These are phyloP conservation scores for Karalla daura DNA, from an alignment of 2,797 vertebrate species.

Conservation along the genomic window DNA sequence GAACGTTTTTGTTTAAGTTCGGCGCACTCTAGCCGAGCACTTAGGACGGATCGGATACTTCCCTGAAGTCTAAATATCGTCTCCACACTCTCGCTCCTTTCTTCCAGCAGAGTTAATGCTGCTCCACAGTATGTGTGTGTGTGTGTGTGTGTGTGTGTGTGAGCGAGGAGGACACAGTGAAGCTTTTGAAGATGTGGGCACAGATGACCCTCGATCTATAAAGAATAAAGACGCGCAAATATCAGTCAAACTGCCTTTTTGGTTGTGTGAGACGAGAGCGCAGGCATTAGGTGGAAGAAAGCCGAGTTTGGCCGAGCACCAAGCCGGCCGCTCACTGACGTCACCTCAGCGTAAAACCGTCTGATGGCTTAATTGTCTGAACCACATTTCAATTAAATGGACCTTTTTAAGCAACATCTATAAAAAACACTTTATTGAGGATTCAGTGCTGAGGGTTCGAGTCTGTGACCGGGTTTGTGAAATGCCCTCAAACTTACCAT, in stretches of 20 bases:
- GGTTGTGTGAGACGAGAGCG: slow-evolving; percentile 6
- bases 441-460: no score
- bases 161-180: background rate
- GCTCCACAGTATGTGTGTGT: background rate
- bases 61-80: slow-evolving; percentile 42
- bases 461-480: no score
- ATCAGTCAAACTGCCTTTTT: background rate
- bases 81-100: slow-evolving; percentile 15
- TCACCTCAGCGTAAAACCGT: slow-evolving; percentile 27
- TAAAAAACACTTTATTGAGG: no score
- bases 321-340: slow-evolving; percentile 16
- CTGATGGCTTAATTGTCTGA: slow-evolving; percentile 11
- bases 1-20: slow-evolving; percentile 40
- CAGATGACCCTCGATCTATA: background rate
- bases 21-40: slow-evolving; percentile 26
- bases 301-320: slow-evolving; percentile 21
- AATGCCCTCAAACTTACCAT: slow-evolving; percentile 33
- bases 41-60: slow-evolving; percentile 45
- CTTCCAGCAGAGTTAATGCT: slow-evolving; percentile 35
- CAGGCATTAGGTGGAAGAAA: no score
- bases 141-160: no score
- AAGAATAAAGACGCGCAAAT: background rate
- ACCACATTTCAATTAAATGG: background rate
- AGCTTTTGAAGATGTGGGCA: slow-evolving; percentile 1
- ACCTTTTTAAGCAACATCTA: background rate